These are phyloP conservation scores for Tangara arthus DNA, from an alignment of 2,797 vertebrate species.

Conservation along the genomic window DNA sequence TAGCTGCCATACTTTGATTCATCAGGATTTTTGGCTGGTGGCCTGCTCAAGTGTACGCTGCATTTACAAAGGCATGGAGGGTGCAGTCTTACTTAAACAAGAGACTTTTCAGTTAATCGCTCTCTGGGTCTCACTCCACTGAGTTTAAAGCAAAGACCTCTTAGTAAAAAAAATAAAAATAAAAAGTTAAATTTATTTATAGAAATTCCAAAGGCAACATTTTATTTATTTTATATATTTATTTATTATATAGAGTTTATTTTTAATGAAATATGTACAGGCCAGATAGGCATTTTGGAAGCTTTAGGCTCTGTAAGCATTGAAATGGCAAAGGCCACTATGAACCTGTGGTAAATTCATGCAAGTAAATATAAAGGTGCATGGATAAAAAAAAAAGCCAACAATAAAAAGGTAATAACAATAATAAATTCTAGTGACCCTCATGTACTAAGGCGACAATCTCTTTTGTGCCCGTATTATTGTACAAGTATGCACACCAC, in stretches of 20 bases:
- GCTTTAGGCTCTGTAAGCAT: conserved; percentile 85
- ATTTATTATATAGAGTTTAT: conserved; percentile 99
- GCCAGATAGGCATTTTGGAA: conserved; percentile 87
- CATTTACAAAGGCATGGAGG: conserved; percentile 79
- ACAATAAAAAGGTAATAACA: conserved; percentile 53
- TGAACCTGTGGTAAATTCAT: conserved; percentile 83
- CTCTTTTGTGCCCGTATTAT: conserved; percentile 81
- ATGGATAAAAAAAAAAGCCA: conserved; percentile 66
- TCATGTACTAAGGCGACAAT: conserved; percentile 80
- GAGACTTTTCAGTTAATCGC: conserved; percentile 76
- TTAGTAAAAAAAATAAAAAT: conserved; percentile 77
- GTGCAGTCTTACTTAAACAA: conserved; percentile 77
- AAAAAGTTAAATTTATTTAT: conserved; percentile 93
- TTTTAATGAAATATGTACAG: conserved; percentile 97
- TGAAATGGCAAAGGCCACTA: conserved; percentile 78
- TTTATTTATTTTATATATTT: conserved; percentile 99
- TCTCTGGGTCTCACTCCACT: conserved; percentile 74
- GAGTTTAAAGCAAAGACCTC: conserved; percentile 84
- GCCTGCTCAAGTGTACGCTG: conserved; percentile 78
- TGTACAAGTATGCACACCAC: conserved; percentile 80
- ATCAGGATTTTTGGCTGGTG: conserved; percentile 78
- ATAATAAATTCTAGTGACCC: conserved; percentile 75
- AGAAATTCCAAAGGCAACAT: conserved; percentile 89
- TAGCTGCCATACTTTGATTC: conserved; percentile 78
- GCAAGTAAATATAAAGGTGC: conserved; percentile 78